phyloP scores from a whole-genome alignment of 2,113 vertebrate species.

The Catagonus wagneri region DNA sequence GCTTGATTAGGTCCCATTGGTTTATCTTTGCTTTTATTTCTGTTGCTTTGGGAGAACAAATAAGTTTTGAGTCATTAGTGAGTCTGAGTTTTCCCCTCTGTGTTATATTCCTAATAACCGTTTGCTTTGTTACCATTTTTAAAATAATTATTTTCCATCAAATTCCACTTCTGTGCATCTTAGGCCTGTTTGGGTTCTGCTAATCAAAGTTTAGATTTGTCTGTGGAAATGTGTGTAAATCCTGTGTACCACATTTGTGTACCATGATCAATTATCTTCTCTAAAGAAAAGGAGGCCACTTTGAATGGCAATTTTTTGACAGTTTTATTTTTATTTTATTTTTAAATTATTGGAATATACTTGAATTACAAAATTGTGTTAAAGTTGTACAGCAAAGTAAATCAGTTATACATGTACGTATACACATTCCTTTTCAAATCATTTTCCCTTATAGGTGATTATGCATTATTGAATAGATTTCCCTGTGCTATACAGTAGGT shows the following conservation, averaged over 20 bases:
- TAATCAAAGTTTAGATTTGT: neutral
- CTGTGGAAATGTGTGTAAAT: neutral
- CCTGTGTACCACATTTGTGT: neutral
- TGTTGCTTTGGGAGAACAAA: too few relatives aligned
- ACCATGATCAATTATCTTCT: neutral
- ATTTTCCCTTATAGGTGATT: too few relatives aligned
- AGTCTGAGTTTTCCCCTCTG: neutral
- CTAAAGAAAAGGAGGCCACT: neutral
- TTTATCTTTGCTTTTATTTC: too few relatives aligned
- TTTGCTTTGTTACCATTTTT: neutral
- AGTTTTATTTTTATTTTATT: too few relatives aligned
- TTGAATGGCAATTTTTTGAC: neutral
- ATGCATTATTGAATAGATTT: too few relatives aligned
- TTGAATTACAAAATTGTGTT: too few relatives aligned
- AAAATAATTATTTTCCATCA: constrained; percentile 15
- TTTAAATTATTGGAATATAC: too few relatives aligned
- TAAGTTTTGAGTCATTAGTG: neutral
- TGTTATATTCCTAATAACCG: neutral
- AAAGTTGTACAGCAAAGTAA: too few relatives aligned
- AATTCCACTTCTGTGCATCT: neutral
- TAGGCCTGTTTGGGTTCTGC: neutral
- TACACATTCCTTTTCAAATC: too few relatives aligned
- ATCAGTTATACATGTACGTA: too few relatives aligned
- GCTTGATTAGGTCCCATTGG: too few relatives aligned
- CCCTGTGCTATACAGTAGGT: too few relatives aligned